A percentile compares a stretch with the other conserved stretches of the same genome.
Conservation (phyloP, 2,797 vertebrate genomes). For the Mormyrops boulengeri region DNA sequence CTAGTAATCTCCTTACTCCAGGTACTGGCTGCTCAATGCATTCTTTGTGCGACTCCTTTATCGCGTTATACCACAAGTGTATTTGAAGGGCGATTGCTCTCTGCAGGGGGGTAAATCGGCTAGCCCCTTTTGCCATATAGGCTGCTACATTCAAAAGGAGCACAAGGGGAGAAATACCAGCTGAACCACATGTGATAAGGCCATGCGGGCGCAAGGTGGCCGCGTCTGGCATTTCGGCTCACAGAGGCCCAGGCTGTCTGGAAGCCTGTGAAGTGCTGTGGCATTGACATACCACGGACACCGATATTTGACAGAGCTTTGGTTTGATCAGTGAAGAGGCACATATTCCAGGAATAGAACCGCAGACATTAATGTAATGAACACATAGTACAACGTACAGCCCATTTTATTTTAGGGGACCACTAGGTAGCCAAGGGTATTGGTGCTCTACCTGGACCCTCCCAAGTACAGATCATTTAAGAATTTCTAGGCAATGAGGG, state of each 20-base stretch:
- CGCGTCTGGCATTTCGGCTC: not conserved
- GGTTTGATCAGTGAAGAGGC: not conserved
- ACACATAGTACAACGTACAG: not conserved
- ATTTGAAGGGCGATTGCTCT: not conserved
- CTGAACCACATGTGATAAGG: slow-evolving; percentile 14
- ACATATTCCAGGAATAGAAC: not conserved
- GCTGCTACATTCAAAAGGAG: not conserved
- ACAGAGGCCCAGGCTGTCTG: slow-evolving; percentile 6
- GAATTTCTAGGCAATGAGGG: not conserved
- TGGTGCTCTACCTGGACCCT: not conserved
- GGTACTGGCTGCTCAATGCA: not conserved
- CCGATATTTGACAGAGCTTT: not conserved
- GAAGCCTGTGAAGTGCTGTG: not conserved
- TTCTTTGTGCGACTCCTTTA: not conserved
- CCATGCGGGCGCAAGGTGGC: not conserved
- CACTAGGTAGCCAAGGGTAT: not conserved
- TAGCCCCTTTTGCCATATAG: not conserved
- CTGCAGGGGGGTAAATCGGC: not conserved
- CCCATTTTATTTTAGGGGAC: not conserved
- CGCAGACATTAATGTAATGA: not conserved
- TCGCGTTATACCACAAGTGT: not conserved
- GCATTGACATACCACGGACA: not conserved
- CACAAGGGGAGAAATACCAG: not conserved
- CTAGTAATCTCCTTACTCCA: not conserved
- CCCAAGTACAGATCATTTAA: not conserved